Conservation (phyloP, 2,888 invertebrate genomes). For the Mimachlamys varia region DNA sequence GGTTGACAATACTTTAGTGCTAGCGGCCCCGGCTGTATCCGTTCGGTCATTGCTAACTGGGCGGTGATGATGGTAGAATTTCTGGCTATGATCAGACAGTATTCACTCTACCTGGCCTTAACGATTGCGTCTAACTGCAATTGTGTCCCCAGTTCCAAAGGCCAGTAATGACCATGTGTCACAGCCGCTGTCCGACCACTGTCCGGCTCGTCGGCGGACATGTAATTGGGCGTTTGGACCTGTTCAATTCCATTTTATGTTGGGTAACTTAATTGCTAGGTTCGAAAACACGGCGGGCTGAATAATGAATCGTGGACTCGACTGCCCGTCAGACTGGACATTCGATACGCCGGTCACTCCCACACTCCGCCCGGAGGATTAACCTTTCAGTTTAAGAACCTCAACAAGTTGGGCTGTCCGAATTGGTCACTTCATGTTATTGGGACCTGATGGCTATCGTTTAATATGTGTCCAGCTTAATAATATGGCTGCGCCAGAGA, state of each 20-base stretch:
- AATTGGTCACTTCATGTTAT: conserved; percentile 29
- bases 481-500: not conserved
- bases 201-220: not conserved
- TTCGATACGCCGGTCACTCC: not conserved
- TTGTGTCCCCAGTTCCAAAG: not conserved
- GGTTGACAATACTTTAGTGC: not conserved
- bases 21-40: no score
- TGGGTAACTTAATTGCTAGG: conserved; percentile 16
- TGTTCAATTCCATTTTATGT: conserved; percentile 7
- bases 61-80: not conserved
- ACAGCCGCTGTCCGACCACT: not conserved
- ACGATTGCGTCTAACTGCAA: not conserved
- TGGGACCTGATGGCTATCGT: conserved; percentile 31
- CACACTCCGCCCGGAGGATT: not conserved
- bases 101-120: not conserved
- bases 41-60: not conserved
- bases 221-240: conserved; percentile 24
- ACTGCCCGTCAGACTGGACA: not conserved
- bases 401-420: conserved; percentile 20
- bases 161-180: conserved; percentile 16
- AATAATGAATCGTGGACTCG: not conserved
- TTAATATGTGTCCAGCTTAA: conserved; percentile 22
- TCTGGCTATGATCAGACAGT: not conserved
- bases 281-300: not conserved
- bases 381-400: not conserved